These are phyloP conservation scores for Stenotaenia linearis DNA, from an alignment of 2,888 invertebrate species.

Conservation along the genomic window DNA sequence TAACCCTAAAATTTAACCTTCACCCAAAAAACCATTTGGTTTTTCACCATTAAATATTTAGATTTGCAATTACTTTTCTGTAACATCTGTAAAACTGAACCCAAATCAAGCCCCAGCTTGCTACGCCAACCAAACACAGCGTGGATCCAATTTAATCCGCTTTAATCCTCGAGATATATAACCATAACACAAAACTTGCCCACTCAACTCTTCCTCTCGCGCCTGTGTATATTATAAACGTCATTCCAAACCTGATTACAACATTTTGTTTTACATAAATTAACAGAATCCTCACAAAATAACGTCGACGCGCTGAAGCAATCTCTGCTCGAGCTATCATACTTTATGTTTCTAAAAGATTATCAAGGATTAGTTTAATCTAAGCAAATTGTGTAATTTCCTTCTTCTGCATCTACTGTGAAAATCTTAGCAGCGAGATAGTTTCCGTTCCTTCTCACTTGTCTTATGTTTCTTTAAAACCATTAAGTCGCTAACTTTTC, in stretches of 20 bases:
- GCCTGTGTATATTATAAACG: background rate
- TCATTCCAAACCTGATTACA: background rate
- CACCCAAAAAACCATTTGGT: too few relatives aligned
- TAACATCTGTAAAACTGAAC: background rate
- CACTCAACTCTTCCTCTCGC: background rate
- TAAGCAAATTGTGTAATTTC: background rate
- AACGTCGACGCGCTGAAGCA: background rate
- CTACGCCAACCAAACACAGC: background rate
- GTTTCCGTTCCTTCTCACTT: background rate
- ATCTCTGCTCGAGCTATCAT: background rate
- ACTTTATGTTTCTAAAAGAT: background rate
- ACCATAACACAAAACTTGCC: background rate
- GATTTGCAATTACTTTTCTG: too few relatives aligned
- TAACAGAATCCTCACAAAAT: background rate
- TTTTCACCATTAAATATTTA: too few relatives aligned
- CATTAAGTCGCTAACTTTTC: background rate
- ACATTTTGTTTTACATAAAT: background rate
- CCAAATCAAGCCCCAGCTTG: background rate
- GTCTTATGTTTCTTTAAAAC: background rate
- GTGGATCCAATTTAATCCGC: background rate
- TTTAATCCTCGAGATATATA: background rate
- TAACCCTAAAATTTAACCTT: too few relatives aligned
- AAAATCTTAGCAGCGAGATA: background rate
- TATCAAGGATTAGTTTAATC: background rate
- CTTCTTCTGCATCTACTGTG: background rate